Percentiles rank a stretch among this genome's conserved stretches.
These are phyloP conservation scores for Istiophorus platypterus DNA, from an alignment of 2,113 vertebrate species.

Conservation along the genomic window DNA sequence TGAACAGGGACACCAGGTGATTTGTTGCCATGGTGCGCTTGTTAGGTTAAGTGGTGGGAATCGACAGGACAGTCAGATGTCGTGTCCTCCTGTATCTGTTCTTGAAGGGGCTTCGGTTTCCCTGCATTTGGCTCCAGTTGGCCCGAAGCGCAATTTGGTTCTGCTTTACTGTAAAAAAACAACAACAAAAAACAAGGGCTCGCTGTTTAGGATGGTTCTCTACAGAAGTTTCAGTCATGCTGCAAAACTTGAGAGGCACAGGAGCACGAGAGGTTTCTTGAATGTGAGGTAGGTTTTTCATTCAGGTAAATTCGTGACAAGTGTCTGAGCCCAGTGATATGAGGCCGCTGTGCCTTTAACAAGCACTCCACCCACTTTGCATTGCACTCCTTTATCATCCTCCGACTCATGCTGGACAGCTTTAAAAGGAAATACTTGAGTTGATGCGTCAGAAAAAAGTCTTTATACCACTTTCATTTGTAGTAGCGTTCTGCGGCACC, in stretches of 20 bases:
- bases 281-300: not conserved
- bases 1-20: conserved; percentile 83
- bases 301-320: not conserved
- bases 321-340: not conserved
- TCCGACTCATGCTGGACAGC: too few relatives aligned
- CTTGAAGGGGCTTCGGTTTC: conserved; percentile 23
- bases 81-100: conserved; percentile 59
- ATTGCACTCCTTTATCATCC: too few relatives aligned
- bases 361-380: too few relatives aligned
- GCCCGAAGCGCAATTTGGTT: not conserved
- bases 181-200: not conserved
- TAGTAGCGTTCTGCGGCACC: too few relatives aligned
- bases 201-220: not conserved
- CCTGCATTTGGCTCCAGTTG: not conserved
- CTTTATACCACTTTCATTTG: too few relatives aligned
- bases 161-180: not conserved
- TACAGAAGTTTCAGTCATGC: too few relatives aligned
- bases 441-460: too few relatives aligned
- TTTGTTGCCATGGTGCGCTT: conserved; percentile 85
- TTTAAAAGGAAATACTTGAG: too few relatives aligned
- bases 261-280: not conserved
- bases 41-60: conserved; percentile 88
- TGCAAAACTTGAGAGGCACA: not conserved
- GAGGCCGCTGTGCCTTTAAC: too few relatives aligned
- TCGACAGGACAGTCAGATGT: conserved; percentile 77